Percentiles rank a stretch among this genome's conserved stretches.
Evolutionary conservation across 2,888 invertebrate genomes (phyloP).

Genomic region (Leptopterna dolabrata): DNA sequence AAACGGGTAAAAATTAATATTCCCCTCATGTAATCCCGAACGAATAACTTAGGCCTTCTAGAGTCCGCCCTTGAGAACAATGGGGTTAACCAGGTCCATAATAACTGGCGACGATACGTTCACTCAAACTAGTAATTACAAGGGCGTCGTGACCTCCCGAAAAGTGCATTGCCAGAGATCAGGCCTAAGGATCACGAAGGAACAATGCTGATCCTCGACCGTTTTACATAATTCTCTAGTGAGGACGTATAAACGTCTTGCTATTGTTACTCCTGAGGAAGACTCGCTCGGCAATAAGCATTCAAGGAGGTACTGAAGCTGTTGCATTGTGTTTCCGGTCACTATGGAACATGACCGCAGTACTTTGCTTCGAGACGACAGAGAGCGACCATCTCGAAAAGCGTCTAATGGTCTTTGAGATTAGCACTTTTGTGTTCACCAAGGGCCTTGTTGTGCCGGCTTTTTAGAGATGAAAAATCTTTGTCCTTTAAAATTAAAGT

Average conservation of each 20-base stretch:
- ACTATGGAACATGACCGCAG: too few relatives aligned
- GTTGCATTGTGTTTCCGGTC: too few relatives aligned
- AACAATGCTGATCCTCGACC: neutral
- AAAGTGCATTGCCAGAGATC: neutral
- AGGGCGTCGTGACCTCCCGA: conserved; percentile 7
- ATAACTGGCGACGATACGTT: neutral
- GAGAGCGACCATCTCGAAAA: too few relatives aligned
- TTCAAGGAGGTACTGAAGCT: too few relatives aligned
- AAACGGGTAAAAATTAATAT: neutral
- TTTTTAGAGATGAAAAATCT: too few relatives aligned
- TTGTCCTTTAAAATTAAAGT: too few relatives aligned
- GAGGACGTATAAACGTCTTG: neutral
- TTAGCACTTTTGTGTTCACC: too few relatives aligned
- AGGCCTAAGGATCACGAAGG: neutral
- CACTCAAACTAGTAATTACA: neutral
- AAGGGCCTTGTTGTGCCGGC: too few relatives aligned
- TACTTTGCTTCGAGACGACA: too few relatives aligned
- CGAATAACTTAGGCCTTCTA: neutral
- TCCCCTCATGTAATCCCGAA: neutral
- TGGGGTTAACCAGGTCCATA: neutral
- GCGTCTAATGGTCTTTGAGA: too few relatives aligned
- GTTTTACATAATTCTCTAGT: neutral
- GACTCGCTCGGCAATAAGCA: neutral
- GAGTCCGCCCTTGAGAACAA: neutral
- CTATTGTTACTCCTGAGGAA: neutral